These are phyloP conservation scores for Elephantulus edwardii DNA, from an alignment of 2,113 vertebrate species.

Conservation along the genomic window DNA sequence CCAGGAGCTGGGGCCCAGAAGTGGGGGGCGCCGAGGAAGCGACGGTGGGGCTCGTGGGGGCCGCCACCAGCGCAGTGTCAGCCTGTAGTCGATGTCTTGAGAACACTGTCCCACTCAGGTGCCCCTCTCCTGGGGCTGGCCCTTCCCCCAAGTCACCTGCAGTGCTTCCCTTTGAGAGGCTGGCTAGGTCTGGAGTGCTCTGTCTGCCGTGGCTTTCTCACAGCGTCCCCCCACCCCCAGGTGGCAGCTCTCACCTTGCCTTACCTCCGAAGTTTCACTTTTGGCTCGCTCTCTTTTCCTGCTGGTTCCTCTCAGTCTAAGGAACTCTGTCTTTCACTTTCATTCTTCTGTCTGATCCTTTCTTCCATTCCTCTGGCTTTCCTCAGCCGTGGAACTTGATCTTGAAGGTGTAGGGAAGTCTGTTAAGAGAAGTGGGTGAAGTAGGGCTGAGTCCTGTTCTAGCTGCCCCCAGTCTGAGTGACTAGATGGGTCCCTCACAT, in stretches of 20 bases:
- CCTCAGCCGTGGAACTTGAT: constrained; percentile 52
- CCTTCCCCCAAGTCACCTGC: neutral
- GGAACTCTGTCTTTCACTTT: neutral
- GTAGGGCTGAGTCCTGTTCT: neutral
- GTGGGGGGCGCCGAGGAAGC: constrained; percentile 73
- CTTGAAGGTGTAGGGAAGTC: neutral
- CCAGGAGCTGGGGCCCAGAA: constrained; percentile 70
- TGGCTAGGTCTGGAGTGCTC: neutral
- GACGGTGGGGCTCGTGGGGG: constrained; percentile 64
- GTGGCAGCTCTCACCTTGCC: constrained; percentile 48
- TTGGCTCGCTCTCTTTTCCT: neutral
- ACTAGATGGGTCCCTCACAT: neutral
- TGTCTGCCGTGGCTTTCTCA: neutral
- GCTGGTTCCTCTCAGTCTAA: neutral
- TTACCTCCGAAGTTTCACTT: neutral
- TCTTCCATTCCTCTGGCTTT: neutral
- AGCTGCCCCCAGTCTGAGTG: neutral
- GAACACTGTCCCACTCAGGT: neutral
- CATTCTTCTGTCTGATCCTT: neutral
- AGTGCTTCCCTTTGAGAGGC: neutral
- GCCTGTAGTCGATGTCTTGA: constrained; percentile 71
- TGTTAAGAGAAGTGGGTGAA: neutral
- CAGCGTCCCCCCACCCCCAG: neutral
- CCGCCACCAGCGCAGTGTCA: constrained; percentile 92
- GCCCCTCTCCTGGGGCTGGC: neutral